These are phyloP conservation scores for Tribolium madens DNA, from an alignment of 1,140 invertebrate species.

Conservation along the genomic window DNA sequence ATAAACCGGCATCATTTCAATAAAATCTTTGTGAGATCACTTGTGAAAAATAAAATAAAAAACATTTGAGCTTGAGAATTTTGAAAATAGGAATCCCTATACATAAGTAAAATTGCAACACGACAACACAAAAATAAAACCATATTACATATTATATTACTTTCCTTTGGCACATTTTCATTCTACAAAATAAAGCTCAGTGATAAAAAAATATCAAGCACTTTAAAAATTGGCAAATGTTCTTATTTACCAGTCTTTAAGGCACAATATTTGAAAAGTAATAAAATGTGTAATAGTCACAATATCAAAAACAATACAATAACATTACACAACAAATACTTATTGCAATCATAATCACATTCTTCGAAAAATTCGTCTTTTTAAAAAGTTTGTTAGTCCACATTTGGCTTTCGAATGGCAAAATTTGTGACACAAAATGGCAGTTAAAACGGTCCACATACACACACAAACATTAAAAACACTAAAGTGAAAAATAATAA, in stretches of 20 bases:
- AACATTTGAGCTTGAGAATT: slow-evolving; percentile 30
- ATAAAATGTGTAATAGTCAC: slow-evolving; percentile 18
- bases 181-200: background rate
- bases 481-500: slow-evolving; percentile 41
- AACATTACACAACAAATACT: slow-evolving; percentile 60
- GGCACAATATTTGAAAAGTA: slow-evolving; percentile 38
- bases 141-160: slow-evolving; percentile 46
- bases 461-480: slow-evolving; percentile 40
- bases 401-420: slow-evolving; percentile 38
- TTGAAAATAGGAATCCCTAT: slow-evolving; percentile 16
- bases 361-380: slow-evolving; percentile 53
- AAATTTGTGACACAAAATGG: slow-evolving; percentile 49
- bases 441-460: slow-evolving; percentile 48
- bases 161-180: slow-evolving; percentile 54
- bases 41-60: slow-evolving; percentile 37
- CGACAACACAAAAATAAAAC: slow-evolving; percentile 39
- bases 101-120: slow-evolving; percentile 22
- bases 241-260: slow-evolving; percentile 37
- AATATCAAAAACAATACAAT: slow-evolving; percentile 54
- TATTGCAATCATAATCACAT: slow-evolving; percentile 63
- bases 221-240: slow-evolving; percentile 41
- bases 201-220: slow-evolving; percentile 31
- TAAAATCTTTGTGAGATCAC: slow-evolving; percentile 41
- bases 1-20: slow-evolving; percentile 15
- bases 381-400: slow-evolving; percentile 45